Percentiles rank a stretch among this genome's conserved stretches.
phyloP scores from a whole-genome alignment of 1,140 invertebrate genomes.

The Penaeus chinensis region DNA sequence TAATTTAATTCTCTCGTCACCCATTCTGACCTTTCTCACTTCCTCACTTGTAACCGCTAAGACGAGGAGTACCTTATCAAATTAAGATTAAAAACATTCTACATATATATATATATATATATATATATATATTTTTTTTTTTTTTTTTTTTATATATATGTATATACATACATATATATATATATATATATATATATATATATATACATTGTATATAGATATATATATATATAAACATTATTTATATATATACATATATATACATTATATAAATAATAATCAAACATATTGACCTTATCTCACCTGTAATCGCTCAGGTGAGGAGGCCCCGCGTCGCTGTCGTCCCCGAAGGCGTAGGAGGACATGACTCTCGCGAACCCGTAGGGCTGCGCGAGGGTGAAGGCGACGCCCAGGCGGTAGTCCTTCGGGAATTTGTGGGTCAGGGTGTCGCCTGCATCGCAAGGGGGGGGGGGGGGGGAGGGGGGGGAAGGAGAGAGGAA shows the following conservation, averaged over 20 bases:
- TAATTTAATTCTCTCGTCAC: too few relatives aligned
- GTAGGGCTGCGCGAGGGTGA: slow-evolving; percentile 83
- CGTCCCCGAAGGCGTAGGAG: slow-evolving; percentile 72
- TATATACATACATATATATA: not conserved
- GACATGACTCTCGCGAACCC: slow-evolving; percentile 83
- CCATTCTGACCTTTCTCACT: too few relatives aligned
- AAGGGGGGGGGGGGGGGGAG: not conserved
- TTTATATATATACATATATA: slow-evolving; percentile 30
- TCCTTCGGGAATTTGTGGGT: slow-evolving; percentile 66
- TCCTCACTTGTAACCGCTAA: too few relatives aligned
- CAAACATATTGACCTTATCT: too few relatives aligned
- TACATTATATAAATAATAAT: too few relatives aligned
- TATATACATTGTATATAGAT: not conserved
- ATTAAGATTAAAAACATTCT: not conserved
- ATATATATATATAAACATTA: slow-evolving; percentile 1
- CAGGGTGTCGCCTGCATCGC: slow-evolving; percentile 64
- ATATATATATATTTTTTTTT: not conserved
- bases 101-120: not conserved
- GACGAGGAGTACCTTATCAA: not conserved
- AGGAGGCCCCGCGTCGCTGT: slow-evolving; percentile 62
- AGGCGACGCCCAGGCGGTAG: slow-evolving; percentile 79
- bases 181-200: not conserved
- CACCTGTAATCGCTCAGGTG: slow-evolving; percentile 50
- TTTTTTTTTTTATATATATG: not conserved
- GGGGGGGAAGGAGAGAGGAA: not conserved